A percentile compares a stretch with the other conserved stretches of the same genome.
phyloP scores from a whole-genome alignment of 2,888 invertebrate species.

The Drosophila nr. perissopoda region DNA sequence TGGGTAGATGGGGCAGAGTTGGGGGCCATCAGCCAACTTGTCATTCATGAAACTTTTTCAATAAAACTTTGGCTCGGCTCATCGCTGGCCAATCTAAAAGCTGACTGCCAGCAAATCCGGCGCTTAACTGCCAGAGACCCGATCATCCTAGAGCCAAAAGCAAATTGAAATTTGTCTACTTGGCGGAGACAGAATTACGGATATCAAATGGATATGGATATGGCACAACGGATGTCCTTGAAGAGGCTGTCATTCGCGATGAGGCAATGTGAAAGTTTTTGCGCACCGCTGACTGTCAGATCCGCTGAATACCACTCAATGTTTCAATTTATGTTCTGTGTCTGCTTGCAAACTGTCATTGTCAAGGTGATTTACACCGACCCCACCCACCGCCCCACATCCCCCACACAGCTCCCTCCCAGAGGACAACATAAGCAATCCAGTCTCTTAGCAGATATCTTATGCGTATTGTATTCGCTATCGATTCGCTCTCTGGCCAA shows the following conservation, averaged over 20 bases:
- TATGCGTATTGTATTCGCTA: constrained; percentile 47
- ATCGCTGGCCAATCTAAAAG: constrained; percentile 35
- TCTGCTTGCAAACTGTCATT: constrained; percentile 41
- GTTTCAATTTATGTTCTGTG: constrained; percentile 38
- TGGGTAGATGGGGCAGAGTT: background rate
- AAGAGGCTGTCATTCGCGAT: constrained; percentile 1
- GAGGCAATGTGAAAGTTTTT: constrained; percentile 45
- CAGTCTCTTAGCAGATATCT: constrained; percentile 34
- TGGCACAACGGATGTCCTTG: constrained; percentile 9
- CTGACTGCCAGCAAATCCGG: constrained; percentile 54
- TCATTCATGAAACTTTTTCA: constrained; percentile 79
- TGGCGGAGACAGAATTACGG: constrained; percentile 4
- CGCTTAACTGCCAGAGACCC: constrained; percentile 34
- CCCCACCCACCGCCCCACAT: background rate
- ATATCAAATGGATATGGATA: constrained; percentile 11
- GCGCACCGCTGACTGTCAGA: constrained; percentile 17
- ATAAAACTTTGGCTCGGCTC: constrained; percentile 70
- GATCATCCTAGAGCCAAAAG: constrained; percentile 37
- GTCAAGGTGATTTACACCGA: constrained; percentile 23
- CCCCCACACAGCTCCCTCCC: background rate
- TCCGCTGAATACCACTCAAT: constrained; percentile 26
- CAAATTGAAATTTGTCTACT: constrained; percentile 40
- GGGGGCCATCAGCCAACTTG: constrained; percentile 48
- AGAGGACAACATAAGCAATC: constrained; percentile 7
- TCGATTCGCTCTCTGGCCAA: constrained; percentile 40